phyloP scores from a whole-genome alignment of 1,140 invertebrate genomes.

The Papilio aristodemus region DNA sequence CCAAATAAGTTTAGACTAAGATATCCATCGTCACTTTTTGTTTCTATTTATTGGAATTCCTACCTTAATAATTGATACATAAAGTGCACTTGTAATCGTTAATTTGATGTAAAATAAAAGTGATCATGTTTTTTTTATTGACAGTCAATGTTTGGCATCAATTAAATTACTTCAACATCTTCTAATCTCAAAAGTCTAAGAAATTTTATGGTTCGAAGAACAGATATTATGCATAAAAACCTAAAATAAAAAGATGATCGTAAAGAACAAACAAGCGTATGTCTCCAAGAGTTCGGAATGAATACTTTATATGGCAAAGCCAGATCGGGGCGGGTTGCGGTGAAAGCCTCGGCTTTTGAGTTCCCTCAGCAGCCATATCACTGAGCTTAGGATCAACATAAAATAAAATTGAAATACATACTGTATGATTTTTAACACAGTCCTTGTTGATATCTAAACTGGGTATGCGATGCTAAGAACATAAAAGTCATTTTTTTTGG shows the following conservation, averaged over 20 bases:
- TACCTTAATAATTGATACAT: no score
- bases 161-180: no score
- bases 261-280: conserved; percentile 52
- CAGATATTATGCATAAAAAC: conserved; percentile 4
- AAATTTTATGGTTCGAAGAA: no score
- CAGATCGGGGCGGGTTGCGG: conserved; percentile 54
- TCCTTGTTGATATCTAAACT: not conserved
- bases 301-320: conserved; percentile 64
- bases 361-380: conserved; percentile 64
- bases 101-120: no score
- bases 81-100: no score
- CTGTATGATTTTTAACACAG: not conserved
- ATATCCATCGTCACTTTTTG: no score
- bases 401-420: conserved; percentile 67
- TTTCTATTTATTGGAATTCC: no score
- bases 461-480: no score
- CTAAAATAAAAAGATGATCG: conserved; percentile 34
- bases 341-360: conserved; percentile 56
- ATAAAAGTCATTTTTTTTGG: not conserved
- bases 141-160: no score
- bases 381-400: conserved; percentile 61
- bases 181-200: no score
- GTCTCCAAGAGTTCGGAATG: conserved; percentile 59
- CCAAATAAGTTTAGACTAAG: no score
- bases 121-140: no score